Conservation (phyloP, 2,888 invertebrate genomes). For the Ecdyonurus torrentis region DNA sequence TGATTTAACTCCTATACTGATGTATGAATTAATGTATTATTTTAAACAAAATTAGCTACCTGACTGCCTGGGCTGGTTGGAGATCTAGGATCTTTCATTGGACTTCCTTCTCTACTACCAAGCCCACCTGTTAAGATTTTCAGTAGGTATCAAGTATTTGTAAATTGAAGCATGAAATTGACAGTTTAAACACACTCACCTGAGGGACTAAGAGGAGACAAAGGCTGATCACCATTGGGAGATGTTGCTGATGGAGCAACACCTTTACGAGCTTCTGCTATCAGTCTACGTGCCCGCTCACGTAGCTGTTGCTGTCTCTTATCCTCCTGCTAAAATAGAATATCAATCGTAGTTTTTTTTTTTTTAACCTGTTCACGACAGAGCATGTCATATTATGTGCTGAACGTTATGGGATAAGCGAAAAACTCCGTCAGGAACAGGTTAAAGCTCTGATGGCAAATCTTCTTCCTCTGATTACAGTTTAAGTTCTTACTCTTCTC, state of each 20-base stretch:
- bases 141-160: too few relatives aligned
- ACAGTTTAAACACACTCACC: too few relatives aligned
- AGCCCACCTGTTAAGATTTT: too few relatives aligned
- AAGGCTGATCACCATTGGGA: conserved; percentile 13
- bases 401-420: too few relatives aligned
- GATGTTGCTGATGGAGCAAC: conserved; percentile 25
- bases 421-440: too few relatives aligned
- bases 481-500: too few relatives aligned
- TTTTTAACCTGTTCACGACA: too few relatives aligned
- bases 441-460: too few relatives aligned
- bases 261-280: conserved; percentile 66
- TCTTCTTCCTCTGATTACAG: too few relatives aligned
- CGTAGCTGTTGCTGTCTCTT: conserved; percentile 72
- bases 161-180: too few relatives aligned
- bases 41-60: too few relatives aligned
- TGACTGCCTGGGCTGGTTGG: conserved; percentile 1
- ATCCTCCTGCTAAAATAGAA: conserved; percentile 54
- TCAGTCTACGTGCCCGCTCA: conserved; percentile 75
- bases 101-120: background rate
- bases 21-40: background rate
- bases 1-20: background rate
- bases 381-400: too few relatives aligned
- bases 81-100: background rate
- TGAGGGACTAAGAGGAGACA: background rate
- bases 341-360: background rate